These are phyloP conservation scores for Apocheima hispidaria DNA, from an alignment of 2,888 invertebrate genomes.

Conservation along the genomic window DNA sequence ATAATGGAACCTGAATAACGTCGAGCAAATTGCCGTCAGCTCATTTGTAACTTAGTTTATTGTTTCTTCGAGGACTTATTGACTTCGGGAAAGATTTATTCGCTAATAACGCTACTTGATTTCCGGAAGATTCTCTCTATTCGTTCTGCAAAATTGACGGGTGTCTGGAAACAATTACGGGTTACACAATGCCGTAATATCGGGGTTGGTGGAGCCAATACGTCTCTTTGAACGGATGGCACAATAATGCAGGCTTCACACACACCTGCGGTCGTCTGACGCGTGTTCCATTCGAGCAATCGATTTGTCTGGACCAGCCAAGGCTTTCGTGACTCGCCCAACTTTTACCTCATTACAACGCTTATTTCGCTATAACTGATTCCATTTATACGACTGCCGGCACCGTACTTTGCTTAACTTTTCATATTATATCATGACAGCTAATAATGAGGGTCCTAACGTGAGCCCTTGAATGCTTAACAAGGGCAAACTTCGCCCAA, in stretches of 20 bases:
- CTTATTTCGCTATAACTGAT: constrained; percentile 71
- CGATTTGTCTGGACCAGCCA: constrained; percentile 77
- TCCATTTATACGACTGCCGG: constrained; percentile 62
- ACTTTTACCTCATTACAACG: constrained; percentile 70
- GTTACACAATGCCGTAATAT: constrained; percentile 48
- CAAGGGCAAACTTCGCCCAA: constrained; percentile 56
- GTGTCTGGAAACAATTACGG: constrained; percentile 55
- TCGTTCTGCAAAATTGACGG: constrained; percentile 48
- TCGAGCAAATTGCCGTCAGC: constrained; percentile 52
- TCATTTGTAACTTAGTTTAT: constrained; percentile 58
- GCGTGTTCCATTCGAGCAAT: constrained; percentile 69
- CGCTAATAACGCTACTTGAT: constrained; percentile 52
- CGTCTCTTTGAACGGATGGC: constrained; percentile 52
- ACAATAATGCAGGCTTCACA: constrained; percentile 63
- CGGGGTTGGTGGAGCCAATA: constrained; percentile 53
- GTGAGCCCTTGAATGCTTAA: constrained; percentile 61
- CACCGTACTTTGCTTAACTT: constrained; percentile 60
- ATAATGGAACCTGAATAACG: constrained; percentile 46
- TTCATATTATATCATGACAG: constrained; percentile 60
- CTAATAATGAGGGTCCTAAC: constrained; percentile 62
- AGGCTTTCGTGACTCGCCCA: constrained; percentile 70
- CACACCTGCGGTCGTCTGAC: constrained; percentile 69
- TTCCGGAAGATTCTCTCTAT: constrained; percentile 45
- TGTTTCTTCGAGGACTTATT: constrained; percentile 51
- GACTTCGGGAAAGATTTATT: constrained; percentile 42